Conservation (phyloP, 2,797 vertebrate genomes). For the Urocyon cinereoargenteus region DNA sequence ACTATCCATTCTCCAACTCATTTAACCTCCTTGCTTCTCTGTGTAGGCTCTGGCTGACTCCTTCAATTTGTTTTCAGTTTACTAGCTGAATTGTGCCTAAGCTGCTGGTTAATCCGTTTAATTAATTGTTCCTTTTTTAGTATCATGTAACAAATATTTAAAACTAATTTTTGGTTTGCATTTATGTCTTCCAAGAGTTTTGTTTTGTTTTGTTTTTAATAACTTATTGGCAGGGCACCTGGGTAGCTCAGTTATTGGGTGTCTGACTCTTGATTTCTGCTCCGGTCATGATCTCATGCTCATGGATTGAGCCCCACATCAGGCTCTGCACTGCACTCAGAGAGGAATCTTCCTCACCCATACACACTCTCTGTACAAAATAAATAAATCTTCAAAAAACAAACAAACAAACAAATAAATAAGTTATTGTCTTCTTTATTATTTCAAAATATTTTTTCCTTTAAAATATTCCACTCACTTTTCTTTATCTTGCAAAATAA, state of each 20-base stretch:
- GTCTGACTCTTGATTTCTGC: not conserved
- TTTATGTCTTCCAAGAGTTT: not conserved
- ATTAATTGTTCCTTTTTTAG: not conserved
- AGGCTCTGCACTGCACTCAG: not conserved
- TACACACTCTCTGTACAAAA: not conserved
- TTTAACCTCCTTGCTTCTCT: not conserved
- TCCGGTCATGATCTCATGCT: not conserved
- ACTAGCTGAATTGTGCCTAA: not conserved
- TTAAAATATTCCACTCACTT: not conserved
- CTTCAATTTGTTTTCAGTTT: not conserved
- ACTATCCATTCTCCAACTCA: not conserved
- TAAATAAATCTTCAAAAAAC: not conserved
- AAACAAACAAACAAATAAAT: not conserved
- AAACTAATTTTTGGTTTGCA: not conserved
- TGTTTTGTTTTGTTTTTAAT: not conserved
- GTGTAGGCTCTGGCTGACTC: not conserved
- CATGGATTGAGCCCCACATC: not conserved
- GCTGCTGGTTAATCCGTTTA: not conserved
- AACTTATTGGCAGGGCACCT: not conserved
- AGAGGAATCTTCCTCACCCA: not conserved
- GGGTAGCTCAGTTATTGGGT: not conserved
- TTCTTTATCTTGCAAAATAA: not conserved
- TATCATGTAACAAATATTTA: not conserved
- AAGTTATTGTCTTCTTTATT: not conserved
- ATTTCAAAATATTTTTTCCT: not conserved